Conservation (phyloP, 2,797 vertebrate species). For the Nannoperca obscura region DNA sequence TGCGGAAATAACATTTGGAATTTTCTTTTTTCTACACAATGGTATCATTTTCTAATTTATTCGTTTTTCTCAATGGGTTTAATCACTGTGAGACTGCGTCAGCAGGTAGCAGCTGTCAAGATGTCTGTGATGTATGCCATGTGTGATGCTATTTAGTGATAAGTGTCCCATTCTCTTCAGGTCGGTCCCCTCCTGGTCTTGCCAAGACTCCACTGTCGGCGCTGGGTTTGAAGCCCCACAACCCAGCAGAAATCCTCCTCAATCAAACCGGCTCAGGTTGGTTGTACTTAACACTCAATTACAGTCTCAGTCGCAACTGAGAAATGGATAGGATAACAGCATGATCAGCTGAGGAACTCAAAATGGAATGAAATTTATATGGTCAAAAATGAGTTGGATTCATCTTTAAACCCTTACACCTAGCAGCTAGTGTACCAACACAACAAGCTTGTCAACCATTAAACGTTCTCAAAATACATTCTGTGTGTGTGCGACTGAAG, state of each 20-base stretch:
- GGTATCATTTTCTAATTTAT: background rate
- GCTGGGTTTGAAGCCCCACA: conserved; percentile 96
- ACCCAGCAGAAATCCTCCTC: conserved; percentile 92
- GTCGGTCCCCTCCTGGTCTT: conserved; percentile 95
- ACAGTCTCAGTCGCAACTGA: background rate
- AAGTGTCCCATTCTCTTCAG: conserved; percentile 68
- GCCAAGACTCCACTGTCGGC: conserved; percentile 97
- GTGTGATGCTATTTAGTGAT: conserved; percentile 8
- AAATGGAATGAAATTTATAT: background rate
- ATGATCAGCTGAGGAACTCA: background rate
- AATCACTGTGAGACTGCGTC: background rate
- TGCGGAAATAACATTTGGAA: background rate
- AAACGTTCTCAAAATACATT: background rate
- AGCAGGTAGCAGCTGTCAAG: conserved; percentile 69
- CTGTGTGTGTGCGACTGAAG: background rate
- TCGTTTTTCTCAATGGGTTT: background rate
- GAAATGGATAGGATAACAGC: background rate
- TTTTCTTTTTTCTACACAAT: background rate
- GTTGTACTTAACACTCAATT: conserved; percentile 25
- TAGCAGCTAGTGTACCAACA: background rate
- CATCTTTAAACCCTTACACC: background rate
- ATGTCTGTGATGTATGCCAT: background rate
- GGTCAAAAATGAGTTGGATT: background rate
- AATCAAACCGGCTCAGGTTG: conserved; percentile 92
- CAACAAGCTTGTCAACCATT: background rate